phyloP scores from a whole-genome alignment of 2,888 invertebrate genomes.

The Hypena proboscidalis region DNA sequence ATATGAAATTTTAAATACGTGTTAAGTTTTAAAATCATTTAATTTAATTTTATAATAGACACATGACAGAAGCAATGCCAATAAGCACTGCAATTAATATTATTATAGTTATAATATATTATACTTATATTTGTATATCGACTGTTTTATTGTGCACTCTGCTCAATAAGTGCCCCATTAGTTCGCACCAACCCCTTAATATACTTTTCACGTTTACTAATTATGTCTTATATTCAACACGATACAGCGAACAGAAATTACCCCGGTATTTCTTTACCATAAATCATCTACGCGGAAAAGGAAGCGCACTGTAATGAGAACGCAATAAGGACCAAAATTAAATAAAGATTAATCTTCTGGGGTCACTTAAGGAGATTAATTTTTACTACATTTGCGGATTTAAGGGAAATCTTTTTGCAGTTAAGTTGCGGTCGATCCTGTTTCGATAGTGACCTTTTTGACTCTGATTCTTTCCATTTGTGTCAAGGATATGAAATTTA shows the following conservation, averaged over 20 bases:
- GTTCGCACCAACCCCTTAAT: too few species aligned
- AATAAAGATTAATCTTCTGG: constrained; percentile 31
- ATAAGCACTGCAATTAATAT: too few species aligned
- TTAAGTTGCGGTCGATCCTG: neutral
- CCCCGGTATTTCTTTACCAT: constrained; percentile 12
- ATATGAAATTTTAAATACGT: too few species aligned
- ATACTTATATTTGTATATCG: too few species aligned
- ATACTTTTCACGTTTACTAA: too few species aligned
- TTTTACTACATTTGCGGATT: constrained; percentile 19
- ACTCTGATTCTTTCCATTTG: neutral
- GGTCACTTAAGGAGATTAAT: constrained; percentile 20
- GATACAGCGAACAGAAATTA: constrained; percentile 15
- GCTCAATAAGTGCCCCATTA: too few species aligned
- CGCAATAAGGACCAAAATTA: too few species aligned
- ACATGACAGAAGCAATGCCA: too few species aligned
- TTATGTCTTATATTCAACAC: neutral
- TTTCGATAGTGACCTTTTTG: neutral
- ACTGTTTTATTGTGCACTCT: too few species aligned
- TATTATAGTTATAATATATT: too few species aligned
- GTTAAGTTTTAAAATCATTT: too few species aligned
- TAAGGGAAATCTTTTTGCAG: constrained; percentile 10
- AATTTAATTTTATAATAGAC: too few species aligned
- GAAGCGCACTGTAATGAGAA: constrained; percentile 16
- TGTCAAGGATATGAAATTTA: neutral
- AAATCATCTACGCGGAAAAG: constrained; percentile 19